phyloP scores from a whole-genome alignment of 2,797 vertebrate genomes.

The Trematomus bernacchii region DNA sequence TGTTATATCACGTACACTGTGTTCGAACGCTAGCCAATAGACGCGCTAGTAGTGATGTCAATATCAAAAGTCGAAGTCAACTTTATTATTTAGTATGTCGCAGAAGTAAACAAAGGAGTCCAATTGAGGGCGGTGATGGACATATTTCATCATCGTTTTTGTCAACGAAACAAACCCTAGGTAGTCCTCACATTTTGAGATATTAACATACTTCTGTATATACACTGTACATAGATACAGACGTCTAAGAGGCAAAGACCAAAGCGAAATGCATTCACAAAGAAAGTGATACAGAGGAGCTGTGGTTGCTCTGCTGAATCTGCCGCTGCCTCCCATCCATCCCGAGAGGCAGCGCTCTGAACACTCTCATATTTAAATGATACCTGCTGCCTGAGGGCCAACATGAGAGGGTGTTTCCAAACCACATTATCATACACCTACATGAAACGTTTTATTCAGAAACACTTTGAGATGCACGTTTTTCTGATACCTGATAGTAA shows the following conservation, averaged over 20 bases:
- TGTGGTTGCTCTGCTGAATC: constrained; percentile 30
- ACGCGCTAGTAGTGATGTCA: too few species aligned
- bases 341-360: constrained; percentile 38
- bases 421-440: constrained; percentile 21
- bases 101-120: too few species aligned
- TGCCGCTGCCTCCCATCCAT: constrained; percentile 32
- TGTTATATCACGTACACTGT: too few species aligned
- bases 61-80: too few species aligned
- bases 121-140: too few species aligned
- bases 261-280: constrained; percentile 25
- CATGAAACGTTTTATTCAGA: constrained; percentile 26
- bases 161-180: neutral
- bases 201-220: neutral
- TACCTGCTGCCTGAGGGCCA: neutral
- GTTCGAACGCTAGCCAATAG: too few species aligned
- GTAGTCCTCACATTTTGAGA: neutral
- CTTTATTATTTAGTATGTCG: too few species aligned
- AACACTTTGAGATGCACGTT: neutral
- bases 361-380: constrained; percentile 27
- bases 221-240: neutral
- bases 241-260: neutral
- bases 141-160: too few species aligned
- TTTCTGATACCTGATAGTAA: neutral
- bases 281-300: constrained; percentile 42
- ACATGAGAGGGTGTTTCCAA: constrained; percentile 21